Evolutionary conservation across 1,140 invertebrate species (phyloP).

Genomic region (Lepidotrigona ventralis): DNA sequence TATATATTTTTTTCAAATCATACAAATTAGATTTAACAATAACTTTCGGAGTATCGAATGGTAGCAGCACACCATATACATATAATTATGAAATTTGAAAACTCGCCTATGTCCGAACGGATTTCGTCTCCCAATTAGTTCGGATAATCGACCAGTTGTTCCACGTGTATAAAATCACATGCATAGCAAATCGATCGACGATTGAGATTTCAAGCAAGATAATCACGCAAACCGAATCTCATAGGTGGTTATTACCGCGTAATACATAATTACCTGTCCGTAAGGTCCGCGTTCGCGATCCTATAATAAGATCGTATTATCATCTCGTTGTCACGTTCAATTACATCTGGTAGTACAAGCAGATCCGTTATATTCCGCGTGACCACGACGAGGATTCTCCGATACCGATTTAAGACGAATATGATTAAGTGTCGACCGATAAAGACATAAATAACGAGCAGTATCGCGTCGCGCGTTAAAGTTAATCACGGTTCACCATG

Average conservation of each 20-base stretch:
- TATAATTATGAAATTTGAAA: too few relatives aligned
- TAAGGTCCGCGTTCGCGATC: background rate
- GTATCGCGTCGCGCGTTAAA: background rate
- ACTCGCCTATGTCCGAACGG: too few relatives aligned
- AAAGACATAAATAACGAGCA: background rate
- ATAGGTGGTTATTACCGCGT: conserved; percentile 28
- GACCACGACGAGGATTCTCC: background rate
- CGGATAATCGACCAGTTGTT: too few relatives aligned
- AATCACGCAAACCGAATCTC: background rate
- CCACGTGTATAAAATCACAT: too few relatives aligned
- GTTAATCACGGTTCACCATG: background rate
- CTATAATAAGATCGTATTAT: background rate
- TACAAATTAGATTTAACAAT: too few relatives aligned
- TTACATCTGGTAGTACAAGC: background rate
- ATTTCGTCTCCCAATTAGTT: too few relatives aligned
- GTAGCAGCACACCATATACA: too few relatives aligned
- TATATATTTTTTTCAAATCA: too few relatives aligned
- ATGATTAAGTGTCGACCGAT: background rate
- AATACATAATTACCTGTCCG: conserved; percentile 43
- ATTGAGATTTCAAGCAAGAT: background rate
- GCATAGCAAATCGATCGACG: background rate
- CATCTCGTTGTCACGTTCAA: background rate
- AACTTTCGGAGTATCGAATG: too few relatives aligned
- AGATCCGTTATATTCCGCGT: background rate
- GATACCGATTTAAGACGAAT: background rate